Percentiles rank a stretch among this genome's conserved stretches.
These are phyloP conservation scores for Pangasius mekongensis DNA, from an alignment of 2,797 vertebrate species.

Conservation along the genomic window DNA sequence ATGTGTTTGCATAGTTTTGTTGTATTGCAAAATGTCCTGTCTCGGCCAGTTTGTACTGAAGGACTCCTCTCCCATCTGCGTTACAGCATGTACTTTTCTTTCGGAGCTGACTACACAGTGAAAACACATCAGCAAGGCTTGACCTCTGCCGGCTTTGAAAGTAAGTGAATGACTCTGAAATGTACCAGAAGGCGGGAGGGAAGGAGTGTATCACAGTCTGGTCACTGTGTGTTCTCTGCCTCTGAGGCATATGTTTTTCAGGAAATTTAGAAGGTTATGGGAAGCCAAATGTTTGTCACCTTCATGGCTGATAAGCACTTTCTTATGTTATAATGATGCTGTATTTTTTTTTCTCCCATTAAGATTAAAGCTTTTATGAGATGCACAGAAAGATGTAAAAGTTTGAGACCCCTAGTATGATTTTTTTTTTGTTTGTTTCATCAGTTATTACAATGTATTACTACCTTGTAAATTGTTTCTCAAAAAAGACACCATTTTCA, in stretches of 20 bases:
- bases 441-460: neutral
- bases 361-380: neutral
- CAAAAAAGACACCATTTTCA: neutral
- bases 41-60: constrained; percentile 5
- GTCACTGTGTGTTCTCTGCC: constrained; percentile 74
- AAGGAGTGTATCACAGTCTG: constrained; percentile 64
- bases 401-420: neutral
- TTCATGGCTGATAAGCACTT: constrained; percentile 67
- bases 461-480: neutral
- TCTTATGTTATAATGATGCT: constrained; percentile 31
- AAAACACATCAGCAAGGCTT: constrained; percentile 73
- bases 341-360: neutral
- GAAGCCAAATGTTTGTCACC: constrained; percentile 70
- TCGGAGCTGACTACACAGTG: constrained; percentile 79
- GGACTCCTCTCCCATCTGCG: constrained; percentile 58
- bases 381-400: neutral
- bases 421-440: neutral
- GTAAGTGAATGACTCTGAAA: constrained; percentile 58
- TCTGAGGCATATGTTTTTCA: constrained; percentile 74
- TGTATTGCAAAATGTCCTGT: constrained; percentile 14
- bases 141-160: constrained; percentile 64
- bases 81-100: constrained; percentile 81
- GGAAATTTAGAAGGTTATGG: constrained; percentile 73
- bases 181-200: constrained; percentile 44
- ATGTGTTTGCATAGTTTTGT: constrained; percentile 13